phyloP scores from a whole-genome alignment of 2,888 invertebrate species.

The Hypena proboscidalis region DNA sequence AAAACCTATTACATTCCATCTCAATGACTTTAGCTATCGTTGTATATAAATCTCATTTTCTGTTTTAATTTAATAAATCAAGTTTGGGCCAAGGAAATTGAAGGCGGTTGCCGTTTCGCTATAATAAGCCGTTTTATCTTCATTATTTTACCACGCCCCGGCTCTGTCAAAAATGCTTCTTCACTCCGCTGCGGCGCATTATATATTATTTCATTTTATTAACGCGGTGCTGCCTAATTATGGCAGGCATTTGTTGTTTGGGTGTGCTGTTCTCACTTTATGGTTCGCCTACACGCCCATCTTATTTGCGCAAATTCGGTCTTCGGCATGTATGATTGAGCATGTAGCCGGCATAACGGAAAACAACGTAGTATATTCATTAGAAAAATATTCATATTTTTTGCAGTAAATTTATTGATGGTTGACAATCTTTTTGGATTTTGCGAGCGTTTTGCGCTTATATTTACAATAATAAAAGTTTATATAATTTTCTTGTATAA shows the following conservation, averaged over 20 bases:
- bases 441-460: no score
- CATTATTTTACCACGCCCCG: conserved; percentile 38
- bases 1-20: background rate
- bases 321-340: no score
- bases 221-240: conserved; percentile 27
- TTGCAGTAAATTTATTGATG: no score
- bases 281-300: no score
- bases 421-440: no score
- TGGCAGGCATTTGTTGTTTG: conserved; percentile 10
- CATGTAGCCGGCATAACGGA: no score
- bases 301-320: no score
- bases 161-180: conserved; percentile 36
- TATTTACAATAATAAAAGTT: no score
- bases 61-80: conserved; percentile 46
- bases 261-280: background rate
- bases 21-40: conserved; percentile 26
- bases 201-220: conserved; percentile 32
- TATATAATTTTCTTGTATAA: no score
- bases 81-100: conserved; percentile 31
- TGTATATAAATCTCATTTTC: conserved; percentile 37
- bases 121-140: conserved; percentile 43
- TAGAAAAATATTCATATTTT: no score
- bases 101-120: conserved; percentile 33
- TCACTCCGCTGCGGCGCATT: conserved; percentile 21
- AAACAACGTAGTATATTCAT: no score